These are phyloP conservation scores for Xyliphius kryptos DNA, from an alignment of 2,113 vertebrate species.

Conservation along the genomic window DNA sequence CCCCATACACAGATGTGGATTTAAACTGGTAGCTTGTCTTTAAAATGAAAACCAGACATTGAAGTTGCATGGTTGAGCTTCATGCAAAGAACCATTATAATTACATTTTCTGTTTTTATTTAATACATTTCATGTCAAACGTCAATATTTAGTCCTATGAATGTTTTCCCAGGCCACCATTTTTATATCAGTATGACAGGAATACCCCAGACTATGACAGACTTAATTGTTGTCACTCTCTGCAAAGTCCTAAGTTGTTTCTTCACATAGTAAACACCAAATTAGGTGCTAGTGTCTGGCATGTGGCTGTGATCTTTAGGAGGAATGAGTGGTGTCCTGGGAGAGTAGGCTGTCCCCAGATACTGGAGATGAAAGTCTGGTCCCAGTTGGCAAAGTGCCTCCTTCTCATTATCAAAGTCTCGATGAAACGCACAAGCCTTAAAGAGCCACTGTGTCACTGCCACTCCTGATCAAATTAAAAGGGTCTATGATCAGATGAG, in stretches of 20 bases:
- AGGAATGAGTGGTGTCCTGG: slow-evolving; percentile 51
- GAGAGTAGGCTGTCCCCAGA: slow-evolving; percentile 56
- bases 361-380: slow-evolving; percentile 62
- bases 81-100: no score
- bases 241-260: slow-evolving; percentile 39
- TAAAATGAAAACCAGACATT: no score
- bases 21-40: no score
- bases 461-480: slow-evolving; percentile 55
- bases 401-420: slow-evolving; percentile 67
- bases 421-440: slow-evolving; percentile 53
- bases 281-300: slow-evolving; percentile 50
- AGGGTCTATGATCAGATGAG: slow-evolving; percentile 52
- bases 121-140: no score
- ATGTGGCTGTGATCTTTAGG: slow-evolving; percentile 61
- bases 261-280: slow-evolving; percentile 42
- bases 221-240: slow-evolving; percentile 50
- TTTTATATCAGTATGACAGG: no score
- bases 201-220: no score
- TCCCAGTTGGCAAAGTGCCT: slow-evolving; percentile 68
- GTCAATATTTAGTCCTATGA: no score
- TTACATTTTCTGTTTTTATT: no score
- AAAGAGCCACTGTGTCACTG: slow-evolving; percentile 55
- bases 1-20: no score
- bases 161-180: no score
- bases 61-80: no score